Evolutionary conservation across 2,113 vertebrate genomes (phyloP).

Genomic region (Falco punctatus): DNA sequence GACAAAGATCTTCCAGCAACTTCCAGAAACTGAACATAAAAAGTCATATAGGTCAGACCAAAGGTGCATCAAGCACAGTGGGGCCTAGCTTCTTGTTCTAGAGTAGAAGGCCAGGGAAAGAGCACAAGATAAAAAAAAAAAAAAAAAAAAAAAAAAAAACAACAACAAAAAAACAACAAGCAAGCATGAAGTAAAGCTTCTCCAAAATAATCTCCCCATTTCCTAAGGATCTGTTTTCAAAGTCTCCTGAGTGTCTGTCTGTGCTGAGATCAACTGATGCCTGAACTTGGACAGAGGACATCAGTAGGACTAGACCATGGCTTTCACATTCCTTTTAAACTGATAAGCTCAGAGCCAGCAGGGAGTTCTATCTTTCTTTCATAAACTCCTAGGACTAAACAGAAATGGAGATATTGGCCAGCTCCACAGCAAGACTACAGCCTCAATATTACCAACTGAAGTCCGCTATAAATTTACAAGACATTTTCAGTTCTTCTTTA

Average conservation of each 20-base stretch:
- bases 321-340: background rate
- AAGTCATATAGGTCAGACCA: background rate
- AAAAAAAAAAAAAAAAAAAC: too few relatives aligned
- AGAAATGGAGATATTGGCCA: background rate
- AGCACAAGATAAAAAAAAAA: background rate
- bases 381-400: background rate
- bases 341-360: background rate
- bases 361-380: background rate
- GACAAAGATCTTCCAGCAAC: background rate
- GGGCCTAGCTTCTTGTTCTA: background rate
- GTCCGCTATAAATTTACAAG: background rate
- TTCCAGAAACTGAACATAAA: background rate
- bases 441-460: background rate
- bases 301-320: background rate
- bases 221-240: background rate
- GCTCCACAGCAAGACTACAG: background rate
- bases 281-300: background rate
- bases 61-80: background rate
- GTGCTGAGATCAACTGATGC: background rate
- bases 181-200: background rate
- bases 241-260: background rate
- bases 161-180: too few relatives aligned
- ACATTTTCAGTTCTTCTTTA: background rate
- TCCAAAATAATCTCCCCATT: background rate
- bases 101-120: background rate